A percentile compares a stretch with the other conserved stretches of the same genome.
phyloP scores from a whole-genome alignment of 2,888 invertebrate genomes.

The Melangyna quadrimaculata region DNA sequence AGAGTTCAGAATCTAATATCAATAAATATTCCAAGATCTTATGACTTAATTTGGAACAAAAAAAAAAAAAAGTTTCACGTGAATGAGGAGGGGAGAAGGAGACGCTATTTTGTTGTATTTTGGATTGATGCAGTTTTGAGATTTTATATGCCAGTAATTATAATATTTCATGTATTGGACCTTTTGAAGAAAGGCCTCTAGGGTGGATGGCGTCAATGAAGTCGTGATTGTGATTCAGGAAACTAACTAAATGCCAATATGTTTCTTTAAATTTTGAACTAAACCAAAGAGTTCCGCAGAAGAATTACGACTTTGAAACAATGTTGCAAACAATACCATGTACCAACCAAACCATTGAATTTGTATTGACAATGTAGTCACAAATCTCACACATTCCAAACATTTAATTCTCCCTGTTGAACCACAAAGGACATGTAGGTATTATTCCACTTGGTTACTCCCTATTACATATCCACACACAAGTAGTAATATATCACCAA shows the following conservation, averaged over 20 bases:
- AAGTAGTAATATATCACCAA: neutral
- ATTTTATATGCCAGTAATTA: constrained; percentile 16
- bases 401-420: neutral
- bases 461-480: neutral
- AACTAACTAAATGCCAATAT: neutral
- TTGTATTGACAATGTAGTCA: neutral
- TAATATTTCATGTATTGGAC: constrained; percentile 34
- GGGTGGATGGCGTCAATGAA: constrained; percentile 15
- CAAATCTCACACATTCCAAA: neutral
- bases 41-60: constrained; percentile 64
- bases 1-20: constrained; percentile 62
- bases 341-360: neutral
- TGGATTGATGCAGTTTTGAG: neutral
- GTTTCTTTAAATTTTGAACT: neutral
- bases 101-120: neutral
- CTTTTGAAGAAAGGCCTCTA: neutral
- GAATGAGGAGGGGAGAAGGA: neutral
- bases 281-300: no score
- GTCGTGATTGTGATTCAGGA: constrained; percentile 1
- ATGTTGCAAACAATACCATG: neutral
- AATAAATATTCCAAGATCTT: constrained; percentile 57
- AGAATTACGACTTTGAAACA: neutral
- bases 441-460: constrained; percentile 7
- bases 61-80: neutral
- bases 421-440: constrained; percentile 7